Evolutionary conservation across 2,113 vertebrate species (phyloP).

Genomic region (Noctilio leporinus): DNA sequence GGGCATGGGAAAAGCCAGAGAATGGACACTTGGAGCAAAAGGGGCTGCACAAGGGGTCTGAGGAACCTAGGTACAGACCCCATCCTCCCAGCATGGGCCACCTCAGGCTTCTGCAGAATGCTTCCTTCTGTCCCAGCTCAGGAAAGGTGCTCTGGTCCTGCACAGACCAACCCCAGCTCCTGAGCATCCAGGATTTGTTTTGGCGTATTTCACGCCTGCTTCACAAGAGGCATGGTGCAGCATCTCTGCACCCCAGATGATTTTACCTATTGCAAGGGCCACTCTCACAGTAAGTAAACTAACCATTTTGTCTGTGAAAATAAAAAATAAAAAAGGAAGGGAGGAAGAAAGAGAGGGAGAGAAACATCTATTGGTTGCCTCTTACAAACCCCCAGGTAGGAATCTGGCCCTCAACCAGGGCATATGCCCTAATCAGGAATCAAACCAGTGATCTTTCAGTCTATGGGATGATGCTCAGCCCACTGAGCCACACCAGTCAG

Average conservation of each 20-base stretch:
- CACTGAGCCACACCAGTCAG: no score
- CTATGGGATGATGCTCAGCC: no score
- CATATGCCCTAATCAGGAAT: no score
- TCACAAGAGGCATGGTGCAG: not conserved
- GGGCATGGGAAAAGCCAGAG: not conserved
- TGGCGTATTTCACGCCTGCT: not conserved
- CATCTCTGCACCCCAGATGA: not conserved
- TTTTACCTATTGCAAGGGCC: not conserved
- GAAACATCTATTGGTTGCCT: no score
- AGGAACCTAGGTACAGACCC: not conserved
- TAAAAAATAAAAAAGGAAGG: no score
- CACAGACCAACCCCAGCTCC: not conserved
- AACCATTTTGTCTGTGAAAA: not conserved
- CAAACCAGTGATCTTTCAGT: no score
- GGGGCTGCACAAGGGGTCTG: not conserved
- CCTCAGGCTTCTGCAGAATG: not conserved
- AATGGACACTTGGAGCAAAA: not conserved
- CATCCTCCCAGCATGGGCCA: accelerated
- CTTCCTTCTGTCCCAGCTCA: not conserved
- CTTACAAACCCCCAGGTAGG: no score
- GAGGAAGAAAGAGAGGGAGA: no score
- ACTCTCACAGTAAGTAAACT: not conserved
- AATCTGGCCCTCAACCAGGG: no score
- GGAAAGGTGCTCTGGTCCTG: not conserved
- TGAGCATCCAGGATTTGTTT: not conserved